Evolutionary conservation across 1,140 invertebrate genomes (phyloP).

Genomic region (Teleogryllus occipitalis): DNA sequence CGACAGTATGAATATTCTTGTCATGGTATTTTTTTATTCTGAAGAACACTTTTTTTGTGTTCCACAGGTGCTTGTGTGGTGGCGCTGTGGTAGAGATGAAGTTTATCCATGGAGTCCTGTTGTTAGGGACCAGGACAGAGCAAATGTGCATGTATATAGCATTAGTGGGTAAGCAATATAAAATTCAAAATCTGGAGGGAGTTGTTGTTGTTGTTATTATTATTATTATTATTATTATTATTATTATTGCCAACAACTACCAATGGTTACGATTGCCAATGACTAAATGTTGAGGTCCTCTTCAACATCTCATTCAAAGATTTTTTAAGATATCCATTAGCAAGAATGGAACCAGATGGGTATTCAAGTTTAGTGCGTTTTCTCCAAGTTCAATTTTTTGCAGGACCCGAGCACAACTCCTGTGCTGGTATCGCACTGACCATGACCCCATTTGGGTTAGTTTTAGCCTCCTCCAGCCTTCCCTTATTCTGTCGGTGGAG

Average conservation of each 20-base stretch:
- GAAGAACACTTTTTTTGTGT: slow-evolving; percentile 3
- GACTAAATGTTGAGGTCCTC: too few relatives aligned
- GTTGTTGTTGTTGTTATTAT: too few relatives aligned
- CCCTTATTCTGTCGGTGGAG: slow-evolving; percentile 64
- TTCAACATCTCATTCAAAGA: too few relatives aligned
- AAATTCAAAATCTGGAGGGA: background rate
- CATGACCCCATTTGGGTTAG: slow-evolving; percentile 59
- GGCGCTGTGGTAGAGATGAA: slow-evolving; percentile 65
- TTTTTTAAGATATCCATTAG: too few relatives aligned
- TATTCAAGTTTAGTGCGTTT: too few relatives aligned
- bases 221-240: too few relatives aligned
- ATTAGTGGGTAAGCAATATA: slow-evolving; percentile 38
- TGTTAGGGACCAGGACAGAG: slow-evolving; percentile 66
- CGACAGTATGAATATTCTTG: too few relatives aligned
- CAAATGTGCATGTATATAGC: slow-evolving; percentile 67
- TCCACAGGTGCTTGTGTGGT: slow-evolving; percentile 59
- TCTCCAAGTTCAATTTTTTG: slow-evolving; percentile 29
- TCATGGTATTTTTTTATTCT: too few relatives aligned
- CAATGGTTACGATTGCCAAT: too few relatives aligned
- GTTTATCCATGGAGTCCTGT: slow-evolving; percentile 77
- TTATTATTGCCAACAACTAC: too few relatives aligned
- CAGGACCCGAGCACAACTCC: slow-evolving; percentile 48
- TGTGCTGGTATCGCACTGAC: slow-evolving; percentile 58
- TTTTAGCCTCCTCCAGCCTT: slow-evolving; percentile 54
- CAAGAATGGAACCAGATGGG: too few relatives aligned